Base-by-base conservation (phyloP, 2,113 vertebrate species). In the Boleophthalmus pectinirostris region DNA sequence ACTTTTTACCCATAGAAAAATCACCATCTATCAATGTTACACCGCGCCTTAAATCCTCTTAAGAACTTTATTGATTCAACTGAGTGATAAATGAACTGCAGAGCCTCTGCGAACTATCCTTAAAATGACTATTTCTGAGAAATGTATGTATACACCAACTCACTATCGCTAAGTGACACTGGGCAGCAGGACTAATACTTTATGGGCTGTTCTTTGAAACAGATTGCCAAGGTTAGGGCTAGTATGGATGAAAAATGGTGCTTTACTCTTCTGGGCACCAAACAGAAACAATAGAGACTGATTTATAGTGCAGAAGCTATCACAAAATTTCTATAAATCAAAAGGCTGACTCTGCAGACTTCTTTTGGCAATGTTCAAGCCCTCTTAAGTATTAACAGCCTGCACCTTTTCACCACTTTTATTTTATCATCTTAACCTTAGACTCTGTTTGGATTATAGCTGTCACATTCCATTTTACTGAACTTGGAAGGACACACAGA, bases 191-290 rank as follows among this genome's bases (percentile, higher is more conserved):
- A 73, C 23, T 63, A 69, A 6, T 53, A 11, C 16, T 78, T 78
- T 56, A 72, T 66, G 35, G 56, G 60, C 53, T 66, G 49, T 65
- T 80, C 56, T 69, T 35, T 25, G 18, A 56, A n/a, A 8, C 53
- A 21, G 61, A 64, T 72, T 60, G 73, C 73, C 66, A 86, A 78
- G 72, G 69, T 80, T 64, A 70, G 63, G 57, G 43, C 14, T 20
- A 18, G 16, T 72, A 10, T 70, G 72, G 20, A 61, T 82, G 24
- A 49, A 66, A 25, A 75, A 82, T 38, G 65, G 47, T 33, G 71
- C 11, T 66, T 71, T 69, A 45, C 68, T 56, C 68, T 45, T 63
- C 70, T 67, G 63, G 9, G 47, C 56, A 71, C 43, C 49, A 79
- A 23, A 38, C 3, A 65, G 14, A 67, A 49, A 63, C 29, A 60